Base-by-base conservation (phyloP, 2,888 invertebrate genomes). In the Dynastes tityus region DNA sequence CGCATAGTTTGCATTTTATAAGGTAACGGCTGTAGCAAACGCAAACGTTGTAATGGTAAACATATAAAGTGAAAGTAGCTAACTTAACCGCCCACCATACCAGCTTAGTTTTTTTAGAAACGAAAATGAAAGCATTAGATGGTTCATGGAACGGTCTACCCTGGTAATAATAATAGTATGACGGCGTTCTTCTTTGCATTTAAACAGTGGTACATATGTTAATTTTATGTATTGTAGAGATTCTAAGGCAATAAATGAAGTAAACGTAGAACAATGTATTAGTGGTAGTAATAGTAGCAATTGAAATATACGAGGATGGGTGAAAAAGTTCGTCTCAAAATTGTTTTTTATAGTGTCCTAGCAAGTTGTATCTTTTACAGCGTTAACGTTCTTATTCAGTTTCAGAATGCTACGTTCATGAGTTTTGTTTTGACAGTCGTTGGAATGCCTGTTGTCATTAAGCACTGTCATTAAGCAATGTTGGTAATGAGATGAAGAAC, bases 41-140 rank as follows among this genome's bases (percentile, higher is more conserved):
- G 29, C 61, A 61, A 29, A 22, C 27, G 11, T 27, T 9, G 29
- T 32, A n/a, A 32, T 32, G n/a, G 29, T 8, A 29, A 32, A 64
- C 29, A 32, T 37, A n/a, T 13, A 64, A 64, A 64, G 64, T 64
- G 64, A 64, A 64, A 64, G 64, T 64, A 53, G n/a, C 4, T 37
- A 64, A 32, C 29, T 64, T n/a, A n/a, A n/a, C n/a, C 64, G n/a
- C n/a, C 64, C 27, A 29, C 37, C 27, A 2, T 32, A 63, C 37
- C 29, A 2, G 4, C 32, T 9, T 11, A n/a, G 32, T 13, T 64
- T 13, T 64, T 64, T 64, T 32, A 16, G 64, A 40, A 64, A 64
- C 37, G n/a, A 53, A 64, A 64, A 64, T 29, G 64, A 64, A 64
- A 64, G 29, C 64, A 63, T n/a, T n/a, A 63, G 29, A 64, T 64